Conservation (phyloP, 2,797 vertebrate genomes). For the Margarornis squamiger region DNA sequence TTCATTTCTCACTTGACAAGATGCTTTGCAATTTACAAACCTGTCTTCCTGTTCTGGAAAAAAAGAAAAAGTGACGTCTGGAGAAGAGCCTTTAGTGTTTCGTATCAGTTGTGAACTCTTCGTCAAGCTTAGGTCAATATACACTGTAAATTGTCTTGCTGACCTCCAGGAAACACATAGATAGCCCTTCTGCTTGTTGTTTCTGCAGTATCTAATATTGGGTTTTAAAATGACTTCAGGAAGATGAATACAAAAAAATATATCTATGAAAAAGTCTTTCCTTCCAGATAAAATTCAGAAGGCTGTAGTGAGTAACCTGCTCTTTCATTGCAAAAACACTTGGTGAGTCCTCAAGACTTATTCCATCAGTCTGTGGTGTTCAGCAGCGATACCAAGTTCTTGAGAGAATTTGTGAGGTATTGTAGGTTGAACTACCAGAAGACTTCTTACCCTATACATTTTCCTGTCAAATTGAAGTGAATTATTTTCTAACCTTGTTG, state of each 20-base stretch:
- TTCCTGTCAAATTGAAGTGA: neutral
- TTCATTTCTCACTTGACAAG: neutral
- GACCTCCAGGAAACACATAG: neutral
- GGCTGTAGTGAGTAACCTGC: neutral
- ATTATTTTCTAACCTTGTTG: neutral
- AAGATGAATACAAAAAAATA: neutral
- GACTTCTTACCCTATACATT: neutral
- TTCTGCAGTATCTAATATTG: neutral
- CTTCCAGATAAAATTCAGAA: neutral
- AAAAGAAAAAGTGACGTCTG: neutral
- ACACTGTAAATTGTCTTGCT: neutral
- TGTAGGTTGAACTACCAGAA: neutral
- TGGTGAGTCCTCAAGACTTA: neutral
- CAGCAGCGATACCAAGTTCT: neutral
- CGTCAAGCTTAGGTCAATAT: neutral
- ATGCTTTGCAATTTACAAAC: neutral
- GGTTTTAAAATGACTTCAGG: neutral
- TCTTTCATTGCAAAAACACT: neutral
- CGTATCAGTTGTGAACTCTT: neutral
- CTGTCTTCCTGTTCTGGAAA: neutral
- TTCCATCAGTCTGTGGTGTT: neutral
- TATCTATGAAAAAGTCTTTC: neutral
- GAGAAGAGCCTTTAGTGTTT: neutral
- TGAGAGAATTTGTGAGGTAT: neutral
- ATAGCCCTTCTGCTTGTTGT: neutral